These are phyloP conservation scores for Holacanthus passer DNA, from an alignment of 2,113 vertebrate species.

Conservation along the genomic window DNA sequence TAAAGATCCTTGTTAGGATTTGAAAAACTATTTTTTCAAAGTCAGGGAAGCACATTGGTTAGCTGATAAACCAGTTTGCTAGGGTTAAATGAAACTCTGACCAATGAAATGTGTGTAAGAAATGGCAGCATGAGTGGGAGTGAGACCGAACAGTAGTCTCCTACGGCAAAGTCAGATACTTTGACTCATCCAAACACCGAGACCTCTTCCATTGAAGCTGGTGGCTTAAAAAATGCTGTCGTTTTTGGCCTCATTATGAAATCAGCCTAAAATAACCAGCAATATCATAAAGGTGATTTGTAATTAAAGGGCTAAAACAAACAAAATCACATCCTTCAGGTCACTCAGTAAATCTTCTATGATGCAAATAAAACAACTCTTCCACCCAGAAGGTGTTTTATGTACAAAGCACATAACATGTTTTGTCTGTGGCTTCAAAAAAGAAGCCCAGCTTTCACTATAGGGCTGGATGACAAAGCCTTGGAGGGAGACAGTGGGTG, in stretches of 20 bases:
- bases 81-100: background rate
- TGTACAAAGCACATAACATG: background rate
- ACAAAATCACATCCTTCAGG: background rate
- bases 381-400: background rate
- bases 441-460: conserved; percentile 12
- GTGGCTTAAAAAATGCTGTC: background rate
- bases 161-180: background rate
- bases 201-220: background rate
- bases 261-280: background rate
- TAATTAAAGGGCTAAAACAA: background rate
- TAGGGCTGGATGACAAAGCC: conserved; percentile 34
- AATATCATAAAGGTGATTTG: too few relatives aligned
- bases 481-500: conserved; percentile 28
- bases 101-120: background rate
- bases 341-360: background rate
- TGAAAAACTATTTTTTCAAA: background rate
- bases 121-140: background rate
- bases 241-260: background rate
- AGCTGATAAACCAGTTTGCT: background rate
- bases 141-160: background rate
- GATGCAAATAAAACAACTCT: background rate
- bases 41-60: background rate
- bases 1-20: background rate
- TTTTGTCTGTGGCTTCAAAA: background rate
- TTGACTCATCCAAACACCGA: background rate